These are phyloP conservation scores for Penaeus japonicus DNA, from an alignment of 1,140 invertebrate genomes.

Conservation along the genomic window DNA sequence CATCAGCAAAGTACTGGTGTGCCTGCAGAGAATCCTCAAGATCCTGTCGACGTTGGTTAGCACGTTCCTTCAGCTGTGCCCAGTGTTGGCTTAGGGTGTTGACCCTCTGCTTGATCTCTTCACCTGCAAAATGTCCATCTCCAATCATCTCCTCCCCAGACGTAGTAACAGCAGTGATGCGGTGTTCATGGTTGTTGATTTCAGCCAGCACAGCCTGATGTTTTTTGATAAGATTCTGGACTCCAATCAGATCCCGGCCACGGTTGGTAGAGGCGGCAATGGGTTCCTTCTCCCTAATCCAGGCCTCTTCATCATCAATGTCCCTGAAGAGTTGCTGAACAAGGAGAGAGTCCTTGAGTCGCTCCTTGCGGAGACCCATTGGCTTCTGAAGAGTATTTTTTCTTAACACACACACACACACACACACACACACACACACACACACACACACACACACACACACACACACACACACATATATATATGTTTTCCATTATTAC, in stretches of 20 bases:
- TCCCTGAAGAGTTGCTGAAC: conserved; percentile 97
- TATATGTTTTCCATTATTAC: too few species aligned
- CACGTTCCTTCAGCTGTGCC: conserved; percentile 87
- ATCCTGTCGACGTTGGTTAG: conserved; percentile 89
- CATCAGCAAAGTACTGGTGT: conserved; percentile 92
- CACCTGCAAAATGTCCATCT: conserved; percentile 91
- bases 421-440: too few species aligned
- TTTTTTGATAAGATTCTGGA: conserved; percentile 99
- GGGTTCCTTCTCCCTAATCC: conserved; percentile 99
- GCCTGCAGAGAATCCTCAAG: conserved; percentile 97
- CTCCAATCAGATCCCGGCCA: conserved; percentile 96
- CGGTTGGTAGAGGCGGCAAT: conserved; percentile 96
- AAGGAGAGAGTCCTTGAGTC: conserved; percentile 89
- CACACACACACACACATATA: too few species aligned
- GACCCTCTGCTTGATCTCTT: conserved; percentile 85
- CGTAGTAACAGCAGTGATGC: conserved; percentile 87
- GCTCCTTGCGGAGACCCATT: conserved; percentile 85
- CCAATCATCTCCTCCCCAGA: conserved; percentile 90
- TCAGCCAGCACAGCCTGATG: conserved; percentile 98
- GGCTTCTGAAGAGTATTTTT: conserved; percentile 84
- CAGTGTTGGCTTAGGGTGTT: conserved; percentile 86
- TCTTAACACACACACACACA: too few species aligned
- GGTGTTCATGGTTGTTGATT: conserved; percentile 95
- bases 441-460: too few species aligned
- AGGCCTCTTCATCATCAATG: conserved; percentile 97